These are phyloP conservation scores for Pinna nobilis DNA, from an alignment of 1,140 invertebrate species.

Conservation along the genomic window DNA sequence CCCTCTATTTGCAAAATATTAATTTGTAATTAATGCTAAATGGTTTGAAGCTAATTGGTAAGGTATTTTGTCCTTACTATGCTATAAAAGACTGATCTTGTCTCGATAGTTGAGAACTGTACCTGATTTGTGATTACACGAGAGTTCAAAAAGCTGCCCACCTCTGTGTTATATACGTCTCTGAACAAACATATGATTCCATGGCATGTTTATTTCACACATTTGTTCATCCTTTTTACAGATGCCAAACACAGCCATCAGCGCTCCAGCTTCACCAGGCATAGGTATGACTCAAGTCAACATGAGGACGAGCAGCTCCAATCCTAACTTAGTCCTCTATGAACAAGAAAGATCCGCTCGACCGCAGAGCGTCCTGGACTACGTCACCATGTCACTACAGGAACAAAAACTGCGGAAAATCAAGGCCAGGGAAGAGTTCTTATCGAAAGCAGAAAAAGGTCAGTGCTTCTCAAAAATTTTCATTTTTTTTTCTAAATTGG, in stretches of 20 bases:
- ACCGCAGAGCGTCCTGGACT: slow-evolving; percentile 16
- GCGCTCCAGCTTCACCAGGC: neutral
- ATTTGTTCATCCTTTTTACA: too few species aligned
- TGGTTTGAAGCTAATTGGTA: too few species aligned
- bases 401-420: slow-evolving; percentile 73
- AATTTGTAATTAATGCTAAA: too few species aligned
- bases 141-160: too few species aligned
- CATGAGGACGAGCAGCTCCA: slow-evolving; percentile 72
- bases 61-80: too few species aligned
- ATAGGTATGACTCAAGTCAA: neutral
- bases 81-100: too few species aligned
- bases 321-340: slow-evolving; percentile 73
- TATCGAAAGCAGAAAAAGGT: slow-evolving; percentile 81
- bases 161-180: too few species aligned
- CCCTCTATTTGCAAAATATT: too few species aligned
- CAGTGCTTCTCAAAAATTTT: slow-evolving; percentile 4
- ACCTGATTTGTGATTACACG: too few species aligned
- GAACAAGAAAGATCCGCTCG: slow-evolving; percentile 51
- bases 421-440: slow-evolving; percentile 82
- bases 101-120: too few species aligned
- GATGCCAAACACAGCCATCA: neutral
- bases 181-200: too few species aligned
- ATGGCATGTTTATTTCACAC: too few species aligned
- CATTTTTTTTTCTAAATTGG: neutral
- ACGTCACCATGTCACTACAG: slow-evolving; percentile 4